These are phyloP conservation scores for Vanessa atalanta DNA, from an alignment of 1,140 invertebrate species.

Conservation along the genomic window DNA sequence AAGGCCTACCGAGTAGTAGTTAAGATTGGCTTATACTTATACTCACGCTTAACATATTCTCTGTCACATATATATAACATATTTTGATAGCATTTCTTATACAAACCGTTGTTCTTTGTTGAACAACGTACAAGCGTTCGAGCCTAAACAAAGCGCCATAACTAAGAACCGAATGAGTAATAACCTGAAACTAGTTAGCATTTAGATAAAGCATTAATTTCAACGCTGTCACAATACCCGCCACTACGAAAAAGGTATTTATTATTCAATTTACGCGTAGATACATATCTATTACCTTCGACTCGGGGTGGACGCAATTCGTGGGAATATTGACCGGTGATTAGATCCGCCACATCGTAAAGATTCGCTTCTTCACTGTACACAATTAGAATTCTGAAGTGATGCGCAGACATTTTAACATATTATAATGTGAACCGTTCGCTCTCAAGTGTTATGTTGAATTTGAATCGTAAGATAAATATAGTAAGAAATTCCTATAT, in stretches of 20 bases:
- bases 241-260: constrained; percentile 45
- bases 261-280: constrained; percentile 46
- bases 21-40: too few relatives aligned
- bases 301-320: constrained; percentile 25
- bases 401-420: not conserved
- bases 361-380: constrained; percentile 12
- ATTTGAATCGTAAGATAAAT: too few relatives aligned
- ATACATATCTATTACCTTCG: constrained; percentile 40
- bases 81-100: constrained; percentile 1
- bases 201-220: constrained; percentile 48
- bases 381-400: constrained; percentile 14
- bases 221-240: constrained; percentile 42
- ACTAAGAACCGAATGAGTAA: constrained; percentile 44
- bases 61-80: too few relatives aligned
- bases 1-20: too few relatives aligned
- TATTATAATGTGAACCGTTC: not conserved
- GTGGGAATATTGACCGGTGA: constrained; percentile 31
- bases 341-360: constrained; percentile 16
- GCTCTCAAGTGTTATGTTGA: too few relatives aligned
- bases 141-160: constrained; percentile 39
- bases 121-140: constrained; percentile 24
- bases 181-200: constrained; percentile 46
- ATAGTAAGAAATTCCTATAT: too few relatives aligned
- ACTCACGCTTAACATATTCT: not conserved
- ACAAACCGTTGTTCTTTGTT: not conserved